Base-by-base conservation (phyloP, 2,113 vertebrate genomes). In the Naja naja region DNA sequence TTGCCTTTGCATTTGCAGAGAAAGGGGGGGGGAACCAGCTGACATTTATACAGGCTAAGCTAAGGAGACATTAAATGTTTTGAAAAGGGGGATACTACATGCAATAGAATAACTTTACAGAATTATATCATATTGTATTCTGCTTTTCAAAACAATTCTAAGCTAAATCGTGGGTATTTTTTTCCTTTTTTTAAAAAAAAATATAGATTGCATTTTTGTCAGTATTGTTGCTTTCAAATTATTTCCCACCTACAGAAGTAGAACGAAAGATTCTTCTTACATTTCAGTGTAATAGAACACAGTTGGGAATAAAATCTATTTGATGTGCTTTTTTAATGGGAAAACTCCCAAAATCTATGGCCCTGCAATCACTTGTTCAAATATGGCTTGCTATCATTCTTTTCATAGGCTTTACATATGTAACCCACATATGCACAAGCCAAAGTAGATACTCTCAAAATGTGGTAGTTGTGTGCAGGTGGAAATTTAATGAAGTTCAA, bases 21-120 rank as follows among this genome's bases (percentile, higher is more conserved):
- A 69, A 1, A 16, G 30, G 6, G 23, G 1, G 6, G 2, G 1
- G 9, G 2, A 3, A 27, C 10, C 16, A 39, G 34, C 6, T 39
- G 34, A 22, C 1, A 81, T 81, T 81, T 39, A 39, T 9, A 39
- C 69, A 81, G 34, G n/a, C 18, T 81, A 81, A 39, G 18, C 69
- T 39, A 81, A 8, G 69, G 69, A 81, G 69, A 81, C 3, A 20
- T 39, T 39, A 39, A 39, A 39, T 81, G 34, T 81, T 81, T 39
- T 81, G 69, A 81, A 39, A 81, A 81, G 34, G 20, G 69, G 34
- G n/a, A 39, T 81, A 39, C 69, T 81, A 39, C 18, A 81, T 49
- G 11, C 49, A 12, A 52, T 52, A 52, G 49, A 52, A 52, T 52
- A 52, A 52, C 49, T 52, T 52, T 12, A 52, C 10, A 52, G 49